Evolutionary conservation across 2,113 vertebrate species (phyloP), one percentile per base, ranked within the genome.

Genomic region (Piprites chloris): DNA sequence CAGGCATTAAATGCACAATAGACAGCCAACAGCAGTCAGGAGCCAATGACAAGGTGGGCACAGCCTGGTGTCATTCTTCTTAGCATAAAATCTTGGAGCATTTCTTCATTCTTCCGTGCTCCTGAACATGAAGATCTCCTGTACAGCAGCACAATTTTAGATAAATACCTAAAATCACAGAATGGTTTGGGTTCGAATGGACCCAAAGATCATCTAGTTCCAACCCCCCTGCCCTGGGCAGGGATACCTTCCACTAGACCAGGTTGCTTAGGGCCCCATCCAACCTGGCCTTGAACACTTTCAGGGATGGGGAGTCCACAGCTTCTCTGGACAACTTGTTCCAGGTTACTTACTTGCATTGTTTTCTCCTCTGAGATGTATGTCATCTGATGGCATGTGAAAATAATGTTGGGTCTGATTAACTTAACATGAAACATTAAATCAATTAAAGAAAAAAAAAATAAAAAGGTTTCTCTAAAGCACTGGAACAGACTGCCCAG

Each of bases 11-110:
- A 63, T 2, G 11, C 53, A 9, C 11, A 1, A 4, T 4, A 18
- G 21, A 11, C 0, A 4, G n/a, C 56, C 46, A 58, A 59, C 0
- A 3, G 58, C 39, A 68, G 24, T 4, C 61, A 49, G 52, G 32
- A 91, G 42, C 41, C 2, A 4, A 21, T 56, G 53, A 52, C n/a
- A 18, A 39, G 33, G 33, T 2, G 8, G 27, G 15, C 0, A 0
- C 37, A 52, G 50, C 19, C 42, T 37, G 2, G 12, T 28, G 8
- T 52, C 19, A 30, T 9, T n/a, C 46, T 58, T 58, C 46, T 63
- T 27, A 46, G 39, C 32, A 46, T 21, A 42, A 84, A 59, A 59
- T 27, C 44, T 44, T 42, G 39, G 23, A 83, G 18, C 23, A 19
- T 52, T 65, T 73, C 63, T 80, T 93, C 27, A 42, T 44, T 73